A percentile compares a stretch with the other conserved stretches of the same genome.
Conservation (phyloP, 2,113 vertebrate species). For the Montifringilla adamsi region DNA sequence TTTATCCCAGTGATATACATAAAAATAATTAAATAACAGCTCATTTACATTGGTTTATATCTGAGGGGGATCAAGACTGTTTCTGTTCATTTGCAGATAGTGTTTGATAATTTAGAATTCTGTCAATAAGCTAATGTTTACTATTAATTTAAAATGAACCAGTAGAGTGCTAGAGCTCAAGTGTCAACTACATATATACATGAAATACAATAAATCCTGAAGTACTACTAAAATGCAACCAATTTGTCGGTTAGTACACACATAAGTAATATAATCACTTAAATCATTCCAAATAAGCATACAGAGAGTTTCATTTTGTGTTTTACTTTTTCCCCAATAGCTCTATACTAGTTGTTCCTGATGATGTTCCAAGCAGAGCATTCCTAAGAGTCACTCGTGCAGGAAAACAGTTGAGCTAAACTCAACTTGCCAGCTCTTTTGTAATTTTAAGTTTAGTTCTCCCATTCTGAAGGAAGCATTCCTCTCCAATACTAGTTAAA, state of each 20-base stretch:
- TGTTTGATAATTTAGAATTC: neutral
- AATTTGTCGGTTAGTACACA: neutral
- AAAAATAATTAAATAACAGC: neutral
- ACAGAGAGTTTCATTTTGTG: neutral
- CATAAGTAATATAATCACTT: neutral
- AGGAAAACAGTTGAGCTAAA: constrained; percentile 50
- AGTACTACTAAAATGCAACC: neutral
- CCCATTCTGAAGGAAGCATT: neutral
- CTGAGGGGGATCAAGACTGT: neutral
- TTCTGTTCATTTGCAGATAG: neutral
- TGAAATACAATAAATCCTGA: neutral
- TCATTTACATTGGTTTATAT: neutral
- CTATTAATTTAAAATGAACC: neutral
- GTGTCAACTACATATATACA: neutral
- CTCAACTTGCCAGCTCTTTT: constrained; percentile 16
- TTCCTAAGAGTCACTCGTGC: constrained; percentile 45
- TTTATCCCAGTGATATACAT: neutral
- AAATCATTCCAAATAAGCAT: neutral
- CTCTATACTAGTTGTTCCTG: neutral
- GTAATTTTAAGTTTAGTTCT: constrained; percentile 40
- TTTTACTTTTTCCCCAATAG: neutral
- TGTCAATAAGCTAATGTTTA: constrained; percentile 23
- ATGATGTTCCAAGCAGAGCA: constrained; percentile 39
- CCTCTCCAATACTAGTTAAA: constrained; percentile 20
- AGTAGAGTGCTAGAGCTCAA: neutral